Conservation (phyloP, 2,113 vertebrate species). For the Epinephelus moara region DNA sequence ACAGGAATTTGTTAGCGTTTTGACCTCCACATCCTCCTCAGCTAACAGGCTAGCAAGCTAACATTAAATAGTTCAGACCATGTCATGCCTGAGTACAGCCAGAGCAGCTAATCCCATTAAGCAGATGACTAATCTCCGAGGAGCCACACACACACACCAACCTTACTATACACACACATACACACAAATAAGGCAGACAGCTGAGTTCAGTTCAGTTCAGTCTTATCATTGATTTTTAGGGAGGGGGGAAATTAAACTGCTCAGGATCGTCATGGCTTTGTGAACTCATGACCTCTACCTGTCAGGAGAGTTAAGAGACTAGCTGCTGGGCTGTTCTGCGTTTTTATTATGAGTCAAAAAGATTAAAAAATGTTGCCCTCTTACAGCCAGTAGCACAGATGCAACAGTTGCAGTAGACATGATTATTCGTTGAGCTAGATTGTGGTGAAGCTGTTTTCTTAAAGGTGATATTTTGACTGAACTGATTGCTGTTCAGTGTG, state of each 20-base stretch:
- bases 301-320: not conserved
- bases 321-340: not conserved
- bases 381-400: not conserved
- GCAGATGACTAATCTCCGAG: slow-evolving; percentile 63
- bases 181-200: not conserved
- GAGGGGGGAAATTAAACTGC: not conserved
- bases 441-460: not conserved
- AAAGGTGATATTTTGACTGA: too few species aligned
- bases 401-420: not conserved
- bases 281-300: not conserved
- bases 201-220: slow-evolving; percentile 5
- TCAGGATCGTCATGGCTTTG: not conserved
- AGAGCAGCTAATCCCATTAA: slow-evolving; percentile 65
- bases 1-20: not conserved
- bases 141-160: not conserved
- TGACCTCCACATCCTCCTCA: not conserved
- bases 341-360: slow-evolving; percentile 2
- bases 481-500: not conserved
- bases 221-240: slow-evolving; percentile 6
- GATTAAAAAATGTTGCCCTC: not conserved
- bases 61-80: slow-evolving; percentile 20
- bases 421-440: not conserved
- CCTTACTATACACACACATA: not conserved
- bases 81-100: slow-evolving; percentile 34
- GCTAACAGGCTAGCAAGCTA: slow-evolving; percentile 10